Percentiles rank a stretch among this genome's conserved stretches.
Evolutionary conservation across 1,140 invertebrate species (phyloP).

Genomic region (Matsumurasca onukii): DNA sequence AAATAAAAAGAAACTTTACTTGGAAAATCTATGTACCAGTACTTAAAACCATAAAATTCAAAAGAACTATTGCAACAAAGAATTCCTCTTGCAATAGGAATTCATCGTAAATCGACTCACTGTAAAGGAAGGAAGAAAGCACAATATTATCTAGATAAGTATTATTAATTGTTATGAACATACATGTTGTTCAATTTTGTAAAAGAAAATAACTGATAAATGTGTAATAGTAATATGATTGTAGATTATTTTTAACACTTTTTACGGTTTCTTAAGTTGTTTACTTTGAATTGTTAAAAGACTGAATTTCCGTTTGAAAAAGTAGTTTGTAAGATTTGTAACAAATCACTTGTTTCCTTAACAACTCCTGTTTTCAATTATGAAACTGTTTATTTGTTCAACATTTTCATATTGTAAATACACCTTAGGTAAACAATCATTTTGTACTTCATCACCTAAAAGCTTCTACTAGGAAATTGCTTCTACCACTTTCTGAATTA

Average conservation of each 20-base stretch:
- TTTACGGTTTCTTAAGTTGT: background rate
- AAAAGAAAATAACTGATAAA: conserved; percentile 18
- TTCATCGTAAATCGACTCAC: no score
- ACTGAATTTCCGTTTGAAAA: conserved; percentile 6
- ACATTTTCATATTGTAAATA: conserved; percentile 9
- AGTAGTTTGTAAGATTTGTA: background rate
- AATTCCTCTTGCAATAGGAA: no score
- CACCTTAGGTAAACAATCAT: conserved; percentile 5
- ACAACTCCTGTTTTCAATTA: conserved; percentile 4
- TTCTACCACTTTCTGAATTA: background rate
- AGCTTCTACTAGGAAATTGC: background rate
- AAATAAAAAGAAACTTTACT: no score
- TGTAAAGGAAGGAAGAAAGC: no score
- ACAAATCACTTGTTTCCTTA: background rate
- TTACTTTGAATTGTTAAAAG: conserved; percentile 7
- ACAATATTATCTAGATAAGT: conserved; percentile 23
- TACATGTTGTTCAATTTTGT: conserved; percentile 22
- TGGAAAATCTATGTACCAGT: no score
- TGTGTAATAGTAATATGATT: conserved; percentile 17
- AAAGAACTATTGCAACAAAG: no score
- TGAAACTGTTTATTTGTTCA: no score
- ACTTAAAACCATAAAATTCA: no score
- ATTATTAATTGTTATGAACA: conserved; percentile 27
- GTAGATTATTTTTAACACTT: conserved; percentile 20
- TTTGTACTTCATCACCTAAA: conserved; percentile 13